Evolutionary conservation across 1,140 invertebrate genomes (phyloP).

Genomic region (Atta colombica): DNA sequence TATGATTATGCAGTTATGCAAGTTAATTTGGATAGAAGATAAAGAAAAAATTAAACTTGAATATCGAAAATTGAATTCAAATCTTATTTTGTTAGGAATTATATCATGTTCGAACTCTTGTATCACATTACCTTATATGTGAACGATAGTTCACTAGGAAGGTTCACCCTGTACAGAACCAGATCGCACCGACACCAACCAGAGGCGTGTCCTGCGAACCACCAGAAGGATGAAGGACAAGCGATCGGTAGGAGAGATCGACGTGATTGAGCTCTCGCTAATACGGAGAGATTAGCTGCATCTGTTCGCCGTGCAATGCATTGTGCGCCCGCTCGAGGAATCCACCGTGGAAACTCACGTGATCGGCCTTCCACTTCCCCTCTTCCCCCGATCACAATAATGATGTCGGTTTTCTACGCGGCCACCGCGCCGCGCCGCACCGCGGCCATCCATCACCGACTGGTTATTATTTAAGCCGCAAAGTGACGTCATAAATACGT

Average conservation of each 20-base stretch:
- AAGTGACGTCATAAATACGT: constrained; percentile 86
- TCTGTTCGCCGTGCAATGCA: constrained; percentile 74
- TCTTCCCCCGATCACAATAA: constrained; percentile 82
- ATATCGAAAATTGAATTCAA: too few relatives aligned
- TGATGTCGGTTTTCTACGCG: constrained; percentile 84
- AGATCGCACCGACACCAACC: constrained; percentile 29
- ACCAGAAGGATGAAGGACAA: constrained; percentile 34
- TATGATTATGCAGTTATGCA: too few relatives aligned
- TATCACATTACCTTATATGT: too few relatives aligned
- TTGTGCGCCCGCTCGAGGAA: constrained; percentile 77
- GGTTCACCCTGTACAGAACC: not conserved
- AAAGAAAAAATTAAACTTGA: too few relatives aligned
- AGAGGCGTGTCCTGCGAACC: constrained; percentile 54
- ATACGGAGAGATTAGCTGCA: constrained; percentile 79
- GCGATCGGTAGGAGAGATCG: constrained; percentile 42
- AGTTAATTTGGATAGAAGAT: too few relatives aligned
- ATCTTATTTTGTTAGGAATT: too few relatives aligned
- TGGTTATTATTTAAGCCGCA: constrained; percentile 86
- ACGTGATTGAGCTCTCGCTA: constrained; percentile 66
- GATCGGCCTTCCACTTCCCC: constrained; percentile 61
- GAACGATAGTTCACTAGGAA: not conserved
- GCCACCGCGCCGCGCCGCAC: constrained; percentile 34
- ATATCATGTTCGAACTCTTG: too few relatives aligned
- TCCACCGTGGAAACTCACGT: constrained; percentile 70
- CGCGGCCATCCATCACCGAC: constrained; percentile 84